Percentiles rank a stretch among this genome's conserved stretches.
Conservation (phyloP, 2,797 vertebrate genomes). For the Masticophis lateralis region DNA sequence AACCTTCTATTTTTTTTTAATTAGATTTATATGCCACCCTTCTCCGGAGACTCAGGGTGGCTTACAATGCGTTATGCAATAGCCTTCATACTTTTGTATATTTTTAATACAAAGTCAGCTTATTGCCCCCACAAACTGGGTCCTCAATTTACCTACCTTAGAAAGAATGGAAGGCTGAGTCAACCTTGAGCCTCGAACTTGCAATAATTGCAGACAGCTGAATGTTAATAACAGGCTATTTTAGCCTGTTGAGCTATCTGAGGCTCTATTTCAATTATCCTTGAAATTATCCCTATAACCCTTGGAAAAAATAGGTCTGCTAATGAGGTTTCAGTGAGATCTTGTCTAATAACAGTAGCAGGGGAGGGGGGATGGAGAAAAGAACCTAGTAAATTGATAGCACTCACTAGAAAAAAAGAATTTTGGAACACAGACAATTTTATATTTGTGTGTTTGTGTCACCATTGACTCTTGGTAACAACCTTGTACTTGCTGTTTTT, state of each 20-base stretch:
- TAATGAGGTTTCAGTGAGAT: not conserved
- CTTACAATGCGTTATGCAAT: no score
- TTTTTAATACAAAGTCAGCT: no score
- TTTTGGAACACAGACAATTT: not conserved
- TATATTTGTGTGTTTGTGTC: not conserved
- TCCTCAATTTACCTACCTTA: no score
- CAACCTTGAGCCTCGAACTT: no score
- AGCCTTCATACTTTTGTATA: no score
- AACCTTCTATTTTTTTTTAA: not conserved
- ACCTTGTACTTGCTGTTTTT: not conserved
- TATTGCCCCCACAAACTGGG: no score
- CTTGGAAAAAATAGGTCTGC: not conserved
- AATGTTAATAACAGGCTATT: no score
- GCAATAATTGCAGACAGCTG: no score
- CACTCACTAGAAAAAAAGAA: not conserved
- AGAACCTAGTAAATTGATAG: not conserved
- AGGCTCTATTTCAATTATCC: not conserved
- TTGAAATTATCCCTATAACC: not conserved
- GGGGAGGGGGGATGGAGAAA: not conserved
- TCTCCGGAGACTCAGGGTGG: no score
- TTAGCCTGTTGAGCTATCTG: no score
- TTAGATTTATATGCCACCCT: no score
- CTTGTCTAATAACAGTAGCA: not conserved
- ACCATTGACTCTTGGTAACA: not conserved
- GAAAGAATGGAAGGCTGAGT: no score